phyloP scores from a whole-genome alignment of 2,888 invertebrate genomes.

The Phalangium opilio region DNA sequence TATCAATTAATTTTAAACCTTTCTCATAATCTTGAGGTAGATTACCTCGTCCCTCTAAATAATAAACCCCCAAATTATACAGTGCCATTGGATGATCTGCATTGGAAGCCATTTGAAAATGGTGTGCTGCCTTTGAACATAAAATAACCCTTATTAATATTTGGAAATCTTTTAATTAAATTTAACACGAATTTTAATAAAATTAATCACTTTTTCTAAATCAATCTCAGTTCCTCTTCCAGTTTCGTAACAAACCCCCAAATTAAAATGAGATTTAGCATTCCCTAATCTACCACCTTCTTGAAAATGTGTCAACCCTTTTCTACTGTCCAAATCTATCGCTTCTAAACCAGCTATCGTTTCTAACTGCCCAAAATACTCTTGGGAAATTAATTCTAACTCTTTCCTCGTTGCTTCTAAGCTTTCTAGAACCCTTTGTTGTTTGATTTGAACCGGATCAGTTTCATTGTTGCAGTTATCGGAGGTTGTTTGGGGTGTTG shows the following conservation, averaged over 20 bases:
- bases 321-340: conserved; percentile 4
- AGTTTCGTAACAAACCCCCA: conserved; percentile 51
- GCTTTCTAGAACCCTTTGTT: too few species aligned
- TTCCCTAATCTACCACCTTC: conserved; percentile 24
- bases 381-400: background rate
- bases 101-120: conserved; percentile 46
- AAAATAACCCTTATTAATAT: background rate
- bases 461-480: too few species aligned
- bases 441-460: too few species aligned
- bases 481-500: too few species aligned
- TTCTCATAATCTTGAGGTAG: conserved; percentile 6
- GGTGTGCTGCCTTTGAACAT: conserved; percentile 43
- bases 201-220: conserved; percentile 38
- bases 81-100: conserved; percentile 47
- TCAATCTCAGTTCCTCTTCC: conserved; percentile 46
- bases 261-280: conserved; percentile 43
- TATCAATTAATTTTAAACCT: conserved; percentile 6
- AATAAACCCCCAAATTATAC: conserved; percentile 52
- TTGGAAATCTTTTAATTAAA: background rate
- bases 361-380: conserved; percentile 6
- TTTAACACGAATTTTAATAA: background rate
- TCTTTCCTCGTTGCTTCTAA: background rate
- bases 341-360: conserved; percentile 5
- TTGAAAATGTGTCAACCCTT: conserved; percentile 10
- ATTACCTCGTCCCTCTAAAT: conserved; percentile 48